Evolutionary conservation across 92 coral and sea anemone species (phyloP), one percentile per base, ranked within the genome.

Genomic region (Metridium senile): DNA sequence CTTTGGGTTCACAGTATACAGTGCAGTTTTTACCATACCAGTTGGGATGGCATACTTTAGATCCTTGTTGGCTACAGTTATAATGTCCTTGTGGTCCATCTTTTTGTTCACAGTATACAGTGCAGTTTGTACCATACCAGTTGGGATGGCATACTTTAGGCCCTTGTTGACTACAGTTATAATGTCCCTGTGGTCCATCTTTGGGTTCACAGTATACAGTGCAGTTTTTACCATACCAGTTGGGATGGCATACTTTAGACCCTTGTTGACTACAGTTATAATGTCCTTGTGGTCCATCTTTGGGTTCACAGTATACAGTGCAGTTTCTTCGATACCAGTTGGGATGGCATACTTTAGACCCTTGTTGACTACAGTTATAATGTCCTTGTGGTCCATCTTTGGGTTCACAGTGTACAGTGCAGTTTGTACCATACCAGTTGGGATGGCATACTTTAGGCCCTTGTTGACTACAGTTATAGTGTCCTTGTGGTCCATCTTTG

Each of bases 301-400:
- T 82, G 0, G 80, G 27, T 9, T 43, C 26, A 62, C 98, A 93
- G 49, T 57, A 70, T 10, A 71, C 82, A 17, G 81, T 79, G 56
- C 98, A 93, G 68, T 71, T 83, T 18, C 52, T 22, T 9, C 93
- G 97, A 72, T 83, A 86, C 93, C 97, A 93, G 86, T 90, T 75
- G 9, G 78, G 62, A 33, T 84, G 63, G 47, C 98, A 90, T 0
- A 85, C 11, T 33, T 71, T 86, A 39, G 6, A 39, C 49, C 49
- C 6, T 33, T 69, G 49, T 20, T 49, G 62, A 66, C 81, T 66
- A 57, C 95, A 90, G 84, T 1, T n/a, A n/a, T n/a, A n/a, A n/a
- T n/a, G n/a, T n/a, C 89, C 89, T 28, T 30, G 51, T 1, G 59
- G n/a, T 74, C 78, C 90, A 68, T 87, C n/a, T n/a, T n/a, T n/a